Conservation (phyloP, 1,140 invertebrate genomes). For the Conus betulinus region DNA sequence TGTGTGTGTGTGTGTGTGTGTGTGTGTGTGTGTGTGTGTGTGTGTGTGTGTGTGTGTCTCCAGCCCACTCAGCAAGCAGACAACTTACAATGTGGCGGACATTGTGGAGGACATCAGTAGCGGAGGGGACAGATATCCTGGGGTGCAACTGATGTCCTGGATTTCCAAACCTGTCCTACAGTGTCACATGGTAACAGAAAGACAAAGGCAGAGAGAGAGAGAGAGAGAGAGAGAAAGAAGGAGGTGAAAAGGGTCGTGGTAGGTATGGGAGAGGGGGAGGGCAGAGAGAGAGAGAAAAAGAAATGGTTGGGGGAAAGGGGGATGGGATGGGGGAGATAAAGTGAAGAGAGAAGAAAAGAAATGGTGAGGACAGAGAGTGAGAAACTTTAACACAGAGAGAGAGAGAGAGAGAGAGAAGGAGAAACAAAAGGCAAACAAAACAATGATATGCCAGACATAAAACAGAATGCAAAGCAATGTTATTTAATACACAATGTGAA, state of each 20-base stretch:
- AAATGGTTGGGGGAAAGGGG: not conserved
- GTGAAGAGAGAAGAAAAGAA: too few species aligned
- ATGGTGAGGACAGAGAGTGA: too few species aligned
- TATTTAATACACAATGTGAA: too few species aligned
- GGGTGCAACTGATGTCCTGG: constrained; percentile 53
- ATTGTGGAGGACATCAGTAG: constrained; percentile 31
- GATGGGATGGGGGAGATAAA: not conserved
- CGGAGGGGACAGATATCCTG: constrained; percentile 49
- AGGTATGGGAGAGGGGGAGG: not conserved
- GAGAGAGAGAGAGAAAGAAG: not conserved
- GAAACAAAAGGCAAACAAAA: too few species aligned
- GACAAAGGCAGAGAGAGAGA: not conserved
- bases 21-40: not conserved
- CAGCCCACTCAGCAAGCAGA: constrained; percentile 28
- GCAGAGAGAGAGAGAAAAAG: not conserved
- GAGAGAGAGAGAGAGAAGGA: too few species aligned
- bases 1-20: not conserved
- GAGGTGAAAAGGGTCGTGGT: not conserved
- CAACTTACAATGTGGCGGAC: constrained; percentile 16
- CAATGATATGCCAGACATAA: too few species aligned
- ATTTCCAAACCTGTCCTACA: constrained; percentile 59
- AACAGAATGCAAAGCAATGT: too few species aligned
- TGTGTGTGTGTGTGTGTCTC: not conserved
- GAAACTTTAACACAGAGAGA: too few species aligned
- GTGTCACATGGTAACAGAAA: constrained; percentile 56